Evolutionary conservation across 1,140 invertebrate genomes (phyloP).

Genomic region (Ceratitis capitata): DNA sequence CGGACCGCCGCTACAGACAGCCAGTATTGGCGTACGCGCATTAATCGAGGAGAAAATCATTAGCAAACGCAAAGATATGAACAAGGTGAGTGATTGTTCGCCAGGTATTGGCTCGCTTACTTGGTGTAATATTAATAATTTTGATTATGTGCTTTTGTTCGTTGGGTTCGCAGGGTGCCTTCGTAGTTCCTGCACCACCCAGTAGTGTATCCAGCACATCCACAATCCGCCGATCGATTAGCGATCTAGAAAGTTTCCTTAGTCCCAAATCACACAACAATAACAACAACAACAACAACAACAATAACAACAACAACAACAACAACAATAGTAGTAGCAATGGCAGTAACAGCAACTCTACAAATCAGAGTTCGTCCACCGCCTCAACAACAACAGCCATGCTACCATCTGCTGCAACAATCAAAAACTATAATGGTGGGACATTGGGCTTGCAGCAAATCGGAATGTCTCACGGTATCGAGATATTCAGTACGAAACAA

Average conservation of each 20-base stretch:
- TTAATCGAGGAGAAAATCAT: conserved; percentile 93
- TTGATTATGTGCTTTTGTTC: background rate
- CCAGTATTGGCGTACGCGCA: conserved; percentile 85
- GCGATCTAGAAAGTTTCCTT: conserved; percentile 61
- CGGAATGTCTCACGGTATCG: conserved; percentile 60
- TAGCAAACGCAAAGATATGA: conserved; percentile 73
- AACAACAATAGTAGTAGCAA: conserved; percentile 46
- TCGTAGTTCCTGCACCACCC: conserved; percentile 63
- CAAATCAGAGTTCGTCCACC: conserved; percentile 40
- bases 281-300: conserved; percentile 40
- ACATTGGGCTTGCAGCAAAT: conserved; percentile 53
- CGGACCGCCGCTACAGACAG: conserved; percentile 85
- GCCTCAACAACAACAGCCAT: conserved; percentile 50
- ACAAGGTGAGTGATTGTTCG: conserved; percentile 57
- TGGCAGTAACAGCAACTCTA: conserved; percentile 52
- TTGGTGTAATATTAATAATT: background rate
- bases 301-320: conserved; percentile 47
- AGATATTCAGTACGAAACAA: conserved; percentile 56
- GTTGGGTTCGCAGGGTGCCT: conserved; percentile 57
- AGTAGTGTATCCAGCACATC: conserved; percentile 43
- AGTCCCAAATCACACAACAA: conserved; percentile 52
- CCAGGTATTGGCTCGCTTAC: background rate
- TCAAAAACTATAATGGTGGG: conserved; percentile 55
- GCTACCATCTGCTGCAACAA: conserved; percentile 55
- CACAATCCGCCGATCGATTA: conserved; percentile 57